A percentile compares a stretch with the other conserved stretches of the same genome.
Evolutionary conservation across 2,113 vertebrate species (phyloP).

Genomic region (Cyanistes caeruleus): DNA sequence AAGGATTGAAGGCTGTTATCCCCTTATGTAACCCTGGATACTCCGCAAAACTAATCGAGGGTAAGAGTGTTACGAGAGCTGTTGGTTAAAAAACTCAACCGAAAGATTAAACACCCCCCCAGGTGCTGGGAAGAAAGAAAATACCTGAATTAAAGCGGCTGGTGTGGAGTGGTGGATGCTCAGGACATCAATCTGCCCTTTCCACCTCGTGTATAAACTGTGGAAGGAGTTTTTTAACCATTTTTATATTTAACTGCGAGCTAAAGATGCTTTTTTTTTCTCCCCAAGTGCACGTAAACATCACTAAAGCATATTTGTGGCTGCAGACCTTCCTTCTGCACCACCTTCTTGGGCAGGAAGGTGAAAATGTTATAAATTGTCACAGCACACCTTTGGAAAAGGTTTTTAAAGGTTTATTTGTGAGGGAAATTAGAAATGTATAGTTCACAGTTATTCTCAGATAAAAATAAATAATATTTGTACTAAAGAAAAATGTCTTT

Average conservation of each 20-base stretch:
- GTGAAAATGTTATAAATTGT: background rate
- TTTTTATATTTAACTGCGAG: background rate
- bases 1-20: background rate
- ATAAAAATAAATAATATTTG: background rate
- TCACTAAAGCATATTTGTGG: background rate
- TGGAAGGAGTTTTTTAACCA: background rate
- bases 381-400: background rate
- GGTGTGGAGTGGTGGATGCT: background rate
- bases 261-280: accelerated
- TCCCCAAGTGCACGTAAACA: background rate
- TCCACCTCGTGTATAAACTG: accelerated
- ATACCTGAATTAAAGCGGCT: background rate
- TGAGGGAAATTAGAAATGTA: accelerated
- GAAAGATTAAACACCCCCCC: background rate
- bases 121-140: background rate
- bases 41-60: background rate
- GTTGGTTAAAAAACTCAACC: background rate
- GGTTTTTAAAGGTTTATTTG: background rate
- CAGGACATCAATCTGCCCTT: background rate
- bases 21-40: background rate
- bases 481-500: background rate
- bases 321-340: background rate
- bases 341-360: background rate
- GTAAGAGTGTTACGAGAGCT: background rate
- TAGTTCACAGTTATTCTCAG: too few species aligned